Conservation (phyloP, 2,113 vertebrate species). For the Eptatretus burgeri region DNA sequence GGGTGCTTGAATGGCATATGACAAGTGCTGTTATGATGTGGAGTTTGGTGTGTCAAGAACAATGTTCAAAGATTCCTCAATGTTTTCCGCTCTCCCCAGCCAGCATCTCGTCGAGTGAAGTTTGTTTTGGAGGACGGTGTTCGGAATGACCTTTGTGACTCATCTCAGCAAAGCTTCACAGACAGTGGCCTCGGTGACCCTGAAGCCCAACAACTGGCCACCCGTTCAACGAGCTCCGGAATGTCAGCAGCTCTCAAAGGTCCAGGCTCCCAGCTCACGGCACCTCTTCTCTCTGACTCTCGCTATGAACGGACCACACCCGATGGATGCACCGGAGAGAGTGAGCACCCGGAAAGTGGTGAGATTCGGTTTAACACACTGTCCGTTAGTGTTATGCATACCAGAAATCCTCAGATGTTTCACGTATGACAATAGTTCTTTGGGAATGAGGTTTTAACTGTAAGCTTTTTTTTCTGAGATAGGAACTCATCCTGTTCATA, state of each 20-base stretch:
- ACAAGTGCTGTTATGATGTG: too few species aligned
- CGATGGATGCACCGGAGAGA: slow-evolving; percentile 4
- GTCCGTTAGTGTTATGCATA: too few species aligned
- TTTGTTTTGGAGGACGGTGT: neutral
- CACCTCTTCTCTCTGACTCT: slow-evolving; percentile 1
- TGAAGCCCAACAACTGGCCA: neutral
- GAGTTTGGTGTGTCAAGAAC: too few species aligned
- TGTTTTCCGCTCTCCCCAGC: neutral
- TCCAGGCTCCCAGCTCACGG: slow-evolving; percentile 3
- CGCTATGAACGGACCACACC: slow-evolving; percentile 2
- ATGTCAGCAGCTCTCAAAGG: neutral
- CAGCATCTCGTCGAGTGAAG: neutral
- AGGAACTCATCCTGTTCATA: too few species aligned
- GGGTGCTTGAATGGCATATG: too few species aligned
- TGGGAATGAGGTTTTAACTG: too few species aligned
- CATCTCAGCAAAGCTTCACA: neutral
- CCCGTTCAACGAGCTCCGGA: neutral
- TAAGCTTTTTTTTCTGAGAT: too few species aligned
- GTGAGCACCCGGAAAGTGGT: slow-evolving; percentile 2
- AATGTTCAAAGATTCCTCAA: too few species aligned
- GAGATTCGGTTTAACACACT: too few species aligned
- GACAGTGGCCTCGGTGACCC: slow-evolving; percentile 3
- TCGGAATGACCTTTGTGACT: neutral
- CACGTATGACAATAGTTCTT: too few species aligned
- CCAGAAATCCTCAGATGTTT: too few species aligned